These are phyloP conservation scores for Serrognathus titanus DNA, from an alignment of 2,888 invertebrate genomes.

Conservation along the genomic window DNA sequence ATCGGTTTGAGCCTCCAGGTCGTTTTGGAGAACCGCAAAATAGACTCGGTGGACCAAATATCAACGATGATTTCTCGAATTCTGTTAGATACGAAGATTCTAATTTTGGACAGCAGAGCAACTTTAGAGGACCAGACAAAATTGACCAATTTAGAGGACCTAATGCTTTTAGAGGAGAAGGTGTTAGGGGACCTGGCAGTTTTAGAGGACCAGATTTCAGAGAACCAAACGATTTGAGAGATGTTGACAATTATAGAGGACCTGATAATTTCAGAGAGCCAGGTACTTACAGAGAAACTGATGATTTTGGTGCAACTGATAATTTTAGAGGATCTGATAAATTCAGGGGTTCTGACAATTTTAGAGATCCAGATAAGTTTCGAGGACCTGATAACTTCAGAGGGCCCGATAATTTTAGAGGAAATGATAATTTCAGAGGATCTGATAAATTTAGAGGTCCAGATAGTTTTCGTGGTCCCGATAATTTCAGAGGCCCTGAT, in stretches of 20 bases:
- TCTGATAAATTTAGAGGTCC: conserved; percentile 14
- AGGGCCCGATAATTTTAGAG: background rate
- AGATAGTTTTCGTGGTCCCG: conserved; percentile 8
- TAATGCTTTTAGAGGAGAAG: conserved; percentile 8
- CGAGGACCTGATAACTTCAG: conserved; percentile 5
- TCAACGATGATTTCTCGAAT: background rate
- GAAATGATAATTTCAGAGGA: background rate
- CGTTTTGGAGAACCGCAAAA: conserved; percentile 17
- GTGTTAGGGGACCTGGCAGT: conserved; percentile 5
- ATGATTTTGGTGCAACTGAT: conserved; percentile 7
- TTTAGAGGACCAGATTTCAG: conserved; percentile 16
- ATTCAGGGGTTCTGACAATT: conserved; percentile 3
- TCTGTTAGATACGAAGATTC: background rate
- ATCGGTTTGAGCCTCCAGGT: conserved; percentile 7
- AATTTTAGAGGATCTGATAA: conserved; percentile 18
- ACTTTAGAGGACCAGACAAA: conserved; percentile 16
- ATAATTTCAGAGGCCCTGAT: conserved; percentile 17
- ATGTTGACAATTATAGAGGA: conserved; percentile 15
- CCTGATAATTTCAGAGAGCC: conserved; percentile 11
- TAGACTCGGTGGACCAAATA: conserved; percentile 5
- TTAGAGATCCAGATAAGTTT: conserved; percentile 12
- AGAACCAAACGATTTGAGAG: conserved; percentile 15
- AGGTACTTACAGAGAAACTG: conserved; percentile 2
- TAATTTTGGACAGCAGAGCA: conserved; percentile 3
- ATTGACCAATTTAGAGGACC: conserved; percentile 18